Base-by-base conservation (phyloP, 2,797 vertebrate genomes). In the Poeciliopsis paucimaculata region DNA sequence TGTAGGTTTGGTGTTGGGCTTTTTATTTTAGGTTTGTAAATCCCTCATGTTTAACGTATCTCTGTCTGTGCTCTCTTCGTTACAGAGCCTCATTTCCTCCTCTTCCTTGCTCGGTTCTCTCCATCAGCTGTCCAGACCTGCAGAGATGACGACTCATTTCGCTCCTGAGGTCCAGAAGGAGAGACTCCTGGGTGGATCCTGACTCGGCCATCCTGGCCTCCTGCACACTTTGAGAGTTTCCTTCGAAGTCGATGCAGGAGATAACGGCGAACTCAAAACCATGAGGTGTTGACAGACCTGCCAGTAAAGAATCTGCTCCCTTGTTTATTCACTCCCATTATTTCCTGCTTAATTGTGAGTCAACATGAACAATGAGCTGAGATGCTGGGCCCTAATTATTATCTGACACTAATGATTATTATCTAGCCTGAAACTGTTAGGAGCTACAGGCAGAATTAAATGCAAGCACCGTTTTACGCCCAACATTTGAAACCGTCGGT, bases 361-460 rank as follows among this genome's bases (percentile, higher is more conserved):
- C 77, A 31, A 36, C 74, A 66, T 60, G 66, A 82, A 46, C 73
- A 64, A 68, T 45, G 46, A 72, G 73, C 51, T 72, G 66, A 76
- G 57, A 76, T 43, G 53, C 77, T 43, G 74, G 80, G 55, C 75
- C 68, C 39, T 74, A 75, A 75, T 75, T 75, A 75, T 75, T 55
- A 75, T 62, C 55, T 75, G 26, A 31, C 53, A 43, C 55, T 46
- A 76, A 76, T 71, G 66, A 70, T 70, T 70, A 70, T 60, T 75
- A 75, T 75, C 39, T 60, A 31, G 73, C 23, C 39, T 5, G 53
- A 60, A 60, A 60, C 26, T 45, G 26, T 60, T 73, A 73, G 47
- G 16, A 45, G 53, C 16, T 43, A 26, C 49, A 26, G 23, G 36
- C 31, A 55, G 34, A 60, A 28, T 36, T 60, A 57, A 28, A 23